Evolutionary conservation across 2,888 invertebrate genomes (phyloP).

Genomic region (Apoda limacodes): DNA sequence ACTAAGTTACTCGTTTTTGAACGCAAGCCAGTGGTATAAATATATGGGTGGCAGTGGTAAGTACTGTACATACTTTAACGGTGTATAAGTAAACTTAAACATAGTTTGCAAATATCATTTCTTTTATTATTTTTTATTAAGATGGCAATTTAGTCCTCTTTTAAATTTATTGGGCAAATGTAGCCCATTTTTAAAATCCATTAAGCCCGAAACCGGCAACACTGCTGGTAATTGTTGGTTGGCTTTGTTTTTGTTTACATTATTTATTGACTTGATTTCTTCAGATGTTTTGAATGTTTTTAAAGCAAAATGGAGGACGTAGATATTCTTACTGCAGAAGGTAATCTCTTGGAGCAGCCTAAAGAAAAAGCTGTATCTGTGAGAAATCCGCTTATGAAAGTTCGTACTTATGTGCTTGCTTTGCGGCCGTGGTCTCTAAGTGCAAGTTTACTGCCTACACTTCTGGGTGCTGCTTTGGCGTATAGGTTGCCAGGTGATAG

Average conservation of each 20-base stretch:
- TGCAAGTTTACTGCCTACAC: slow-evolving; percentile 90
- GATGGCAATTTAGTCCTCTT: too few species aligned
- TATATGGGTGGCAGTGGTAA: too few species aligned
- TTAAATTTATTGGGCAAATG: too few species aligned
- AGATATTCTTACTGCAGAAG: slow-evolving; percentile 46
- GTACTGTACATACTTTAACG: too few species aligned
- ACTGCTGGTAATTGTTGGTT: not conserved
- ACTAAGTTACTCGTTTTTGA: too few species aligned
- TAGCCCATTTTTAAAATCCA: too few species aligned
- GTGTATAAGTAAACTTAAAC: too few species aligned
- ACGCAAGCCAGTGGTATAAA: too few species aligned
- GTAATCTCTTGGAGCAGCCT: slow-evolving; percentile 56
- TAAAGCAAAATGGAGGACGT: slow-evolving; percentile 41
- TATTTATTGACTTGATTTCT: slow-evolving; percentile 1
- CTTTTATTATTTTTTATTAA: too few species aligned
- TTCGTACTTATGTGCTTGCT: slow-evolving; percentile 89
- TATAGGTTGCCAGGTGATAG: slow-evolving; percentile 82
- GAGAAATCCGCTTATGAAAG: slow-evolving; percentile 80
- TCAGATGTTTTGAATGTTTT: slow-evolving; percentile 26
- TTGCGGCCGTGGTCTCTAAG: slow-evolving; percentile 95
- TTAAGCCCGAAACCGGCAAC: too few species aligned
- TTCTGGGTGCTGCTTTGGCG: slow-evolving; percentile 89
- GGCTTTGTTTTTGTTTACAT: slow-evolving; percentile 4
- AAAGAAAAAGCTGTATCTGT: slow-evolving; percentile 39
- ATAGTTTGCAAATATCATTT: too few species aligned